A percentile compares a stretch with the other conserved stretches of the same genome.
phyloP scores from a whole-genome alignment of 1,140 invertebrate genomes.

The Melipona quadrifasciata region DNA sequence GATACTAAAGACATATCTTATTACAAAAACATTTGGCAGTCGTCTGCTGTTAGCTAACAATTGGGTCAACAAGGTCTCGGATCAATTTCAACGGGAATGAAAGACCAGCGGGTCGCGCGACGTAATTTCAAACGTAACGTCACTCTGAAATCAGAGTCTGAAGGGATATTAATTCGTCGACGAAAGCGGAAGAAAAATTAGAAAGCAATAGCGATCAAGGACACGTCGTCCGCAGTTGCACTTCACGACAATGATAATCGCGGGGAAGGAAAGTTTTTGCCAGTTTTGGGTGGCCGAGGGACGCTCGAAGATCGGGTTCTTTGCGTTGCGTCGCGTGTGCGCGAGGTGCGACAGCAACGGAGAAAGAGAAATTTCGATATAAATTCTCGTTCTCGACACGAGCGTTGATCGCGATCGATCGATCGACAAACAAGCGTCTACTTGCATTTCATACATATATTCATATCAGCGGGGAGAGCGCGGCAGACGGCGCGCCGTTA shows the following conservation, averaged over 20 bases:
- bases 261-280: background rate
- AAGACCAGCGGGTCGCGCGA: no score
- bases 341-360: background rate
- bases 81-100: no score
- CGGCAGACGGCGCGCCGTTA: background rate
- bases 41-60: no score
- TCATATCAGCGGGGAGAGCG: conserved; percentile 1
- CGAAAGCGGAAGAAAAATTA: no score
- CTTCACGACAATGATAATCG: background rate
- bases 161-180: no score
- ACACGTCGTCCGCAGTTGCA: background rate
- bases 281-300: background rate
- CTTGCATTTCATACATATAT: conserved; percentile 46
- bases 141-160: no score
- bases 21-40: no score
- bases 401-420: conserved; percentile 9
- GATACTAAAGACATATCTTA: no score
- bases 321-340: background rate
- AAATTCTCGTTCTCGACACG: conserved; percentile 14
- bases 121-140: no score
- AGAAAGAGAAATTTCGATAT: conserved; percentile 30
- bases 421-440: conserved; percentile 22
- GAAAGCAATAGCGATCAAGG: background rate
- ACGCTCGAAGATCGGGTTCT: conserved; percentile 8
- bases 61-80: no score